Evolutionary conservation across 2,797 vertebrate species (phyloP), one percentile per base, ranked within the genome.

Genomic region (Pseudopleuronectes americanus): DNA sequence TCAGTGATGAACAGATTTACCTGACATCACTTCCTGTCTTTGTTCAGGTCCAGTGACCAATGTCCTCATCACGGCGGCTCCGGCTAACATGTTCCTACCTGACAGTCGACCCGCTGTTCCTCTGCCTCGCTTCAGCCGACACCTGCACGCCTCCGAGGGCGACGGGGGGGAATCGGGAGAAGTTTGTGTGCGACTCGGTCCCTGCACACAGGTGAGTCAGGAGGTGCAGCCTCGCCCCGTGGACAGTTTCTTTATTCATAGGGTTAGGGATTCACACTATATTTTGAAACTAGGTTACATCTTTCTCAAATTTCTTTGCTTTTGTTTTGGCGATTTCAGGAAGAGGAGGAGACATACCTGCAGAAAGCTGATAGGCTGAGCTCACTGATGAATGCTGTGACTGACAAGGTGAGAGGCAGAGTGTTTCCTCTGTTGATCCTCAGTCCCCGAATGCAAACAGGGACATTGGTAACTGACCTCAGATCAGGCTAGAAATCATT

Each of bases 71-170:
- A 84, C 58, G 69, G 23, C 84, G 0, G 90, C 89, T 45, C 90
- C 91, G 0, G 89, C 91, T 0, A 96, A 96, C 93, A 98, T 99
- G 97, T 93, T 98, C 47, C 94, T 95, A 64, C 94, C 97, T 0
- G 97, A 98, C 3, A 95, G 95, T 83, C 94, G 95, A 0, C 97
- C 97, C 0, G 72, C 92, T 5, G 60, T 96, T 47, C 95, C 96
- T 0, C 92, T 99, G 57, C 97, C 96, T 0, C 95, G 93, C 41
- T 98, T 99, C 93, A 96, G 95, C 84, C 95, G 93, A 6, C 97
- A 98, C 89, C 93, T 96, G 1, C 93, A 95, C 2, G 79, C 93
- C 0, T 95, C 96, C 13, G 96, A 95, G 9, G 92, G 80, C 0
- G 95, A 96, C 6, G 86, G 92, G 0, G 84, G 81, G 0, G 93